Evolutionary conservation across 1,140 invertebrate species (phyloP).

Genomic region (Bilobella aurantiaca): DNA sequence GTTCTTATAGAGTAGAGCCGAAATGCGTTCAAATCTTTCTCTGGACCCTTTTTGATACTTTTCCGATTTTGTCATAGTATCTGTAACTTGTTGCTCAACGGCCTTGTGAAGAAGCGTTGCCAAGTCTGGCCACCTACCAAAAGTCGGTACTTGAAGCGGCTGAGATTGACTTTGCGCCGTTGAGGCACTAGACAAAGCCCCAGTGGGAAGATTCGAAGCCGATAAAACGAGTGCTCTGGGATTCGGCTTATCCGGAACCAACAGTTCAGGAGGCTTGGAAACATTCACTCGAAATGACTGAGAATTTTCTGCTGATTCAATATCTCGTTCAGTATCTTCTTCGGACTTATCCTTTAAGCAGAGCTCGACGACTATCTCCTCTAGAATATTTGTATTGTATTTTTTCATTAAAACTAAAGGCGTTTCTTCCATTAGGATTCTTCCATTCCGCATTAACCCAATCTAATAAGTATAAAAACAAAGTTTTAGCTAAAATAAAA

Average conservation of each 20-base stretch:
- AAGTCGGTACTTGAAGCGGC: not conserved
- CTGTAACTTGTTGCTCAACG: not conserved
- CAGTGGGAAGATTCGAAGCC: not conserved
- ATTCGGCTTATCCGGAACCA: not conserved
- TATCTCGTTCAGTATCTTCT: not conserved
- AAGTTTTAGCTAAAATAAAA: too few relatives aligned
- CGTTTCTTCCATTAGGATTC: slow-evolving; percentile 79
- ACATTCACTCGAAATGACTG: not conserved
- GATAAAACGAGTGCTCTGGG: not conserved
- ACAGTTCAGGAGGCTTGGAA: too few relatives aligned
- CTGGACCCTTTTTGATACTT: slow-evolving; percentile 1
- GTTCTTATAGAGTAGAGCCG: slow-evolving; percentile 22
- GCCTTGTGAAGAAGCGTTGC: not conserved
- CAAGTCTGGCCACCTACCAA: not conserved
- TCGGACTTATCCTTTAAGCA: slow-evolving; percentile 50
- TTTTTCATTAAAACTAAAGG: slow-evolving; percentile 68
- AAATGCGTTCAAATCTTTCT: slow-evolving; percentile 12
- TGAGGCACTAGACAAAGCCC: too few relatives aligned
- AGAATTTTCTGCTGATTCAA: not conserved
- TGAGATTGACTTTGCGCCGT: not conserved
- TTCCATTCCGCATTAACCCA: slow-evolving; percentile 83
- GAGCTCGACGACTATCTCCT: slow-evolving; percentile 87
- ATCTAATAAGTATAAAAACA: slow-evolving; percentile 51
- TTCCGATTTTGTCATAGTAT: not conserved
- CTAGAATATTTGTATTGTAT: slow-evolving; percentile 70